Evolutionary conservation across 2,113 vertebrate species (phyloP).

Genomic region (Psettodes erumei): DNA sequence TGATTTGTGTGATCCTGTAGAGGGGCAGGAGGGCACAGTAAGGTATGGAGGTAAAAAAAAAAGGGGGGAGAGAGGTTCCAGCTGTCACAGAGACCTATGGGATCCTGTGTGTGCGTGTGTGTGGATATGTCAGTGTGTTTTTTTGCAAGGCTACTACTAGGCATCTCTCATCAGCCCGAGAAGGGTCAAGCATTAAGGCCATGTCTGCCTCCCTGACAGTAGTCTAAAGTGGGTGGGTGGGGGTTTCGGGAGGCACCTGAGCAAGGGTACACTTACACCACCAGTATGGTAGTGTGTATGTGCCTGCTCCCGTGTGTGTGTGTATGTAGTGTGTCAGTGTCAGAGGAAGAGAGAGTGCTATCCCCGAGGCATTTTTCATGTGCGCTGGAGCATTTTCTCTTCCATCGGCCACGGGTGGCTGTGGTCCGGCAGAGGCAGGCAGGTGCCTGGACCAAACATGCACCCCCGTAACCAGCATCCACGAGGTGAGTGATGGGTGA

Average conservation of each 20-base stretch:
- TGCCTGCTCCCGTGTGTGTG: slow-evolving; percentile 3
- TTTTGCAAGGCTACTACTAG: slow-evolving; percentile 29
- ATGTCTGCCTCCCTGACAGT: slow-evolving; percentile 48
- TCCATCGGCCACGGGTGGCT: slow-evolving; percentile 44
- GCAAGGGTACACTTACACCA: slow-evolving; percentile 5
- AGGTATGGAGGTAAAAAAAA: slow-evolving; percentile 11
- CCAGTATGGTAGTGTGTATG: slow-evolving; percentile 28
- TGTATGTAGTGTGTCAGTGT: slow-evolving; percentile 22
- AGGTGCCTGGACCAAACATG: slow-evolving; percentile 70
- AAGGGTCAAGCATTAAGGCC: slow-evolving; percentile 69
- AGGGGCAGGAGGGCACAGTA: not conserved
- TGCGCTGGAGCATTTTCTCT: slow-evolving; percentile 67
- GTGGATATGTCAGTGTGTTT: slow-evolving; percentile 37
- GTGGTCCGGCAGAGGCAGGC: slow-evolving; percentile 56
- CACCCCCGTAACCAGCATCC: slow-evolving; percentile 51
- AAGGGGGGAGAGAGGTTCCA: slow-evolving; percentile 25
- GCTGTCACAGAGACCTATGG: slow-evolving; percentile 62
- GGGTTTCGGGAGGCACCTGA: slow-evolving; percentile 40
- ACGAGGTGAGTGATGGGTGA: slow-evolving; percentile 76
- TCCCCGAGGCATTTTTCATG: slow-evolving; percentile 77
- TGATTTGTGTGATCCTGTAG: slow-evolving; percentile 36
- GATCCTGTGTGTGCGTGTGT: slow-evolving; percentile 25
- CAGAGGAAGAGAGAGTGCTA: slow-evolving; percentile 29
- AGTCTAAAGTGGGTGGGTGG: slow-evolving; percentile 31
- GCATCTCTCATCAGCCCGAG: slow-evolving; percentile 54